Base-by-base conservation (phyloP, 2,113 vertebrate genomes). In the Pseudorasbora parva region DNA sequence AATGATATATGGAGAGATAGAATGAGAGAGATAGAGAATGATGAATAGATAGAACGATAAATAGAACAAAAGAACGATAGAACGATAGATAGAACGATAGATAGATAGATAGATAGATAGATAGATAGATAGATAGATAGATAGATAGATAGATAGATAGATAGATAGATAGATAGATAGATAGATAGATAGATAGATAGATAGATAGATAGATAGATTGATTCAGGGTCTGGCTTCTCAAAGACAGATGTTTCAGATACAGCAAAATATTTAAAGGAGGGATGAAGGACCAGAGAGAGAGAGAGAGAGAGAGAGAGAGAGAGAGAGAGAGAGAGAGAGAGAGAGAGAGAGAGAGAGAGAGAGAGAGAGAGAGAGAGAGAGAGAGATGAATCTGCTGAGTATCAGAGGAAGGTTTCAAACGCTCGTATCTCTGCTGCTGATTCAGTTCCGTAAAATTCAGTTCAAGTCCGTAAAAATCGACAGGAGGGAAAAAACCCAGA, bases 401-500 rank as follows among this genome's bases (percentile, higher is more conserved):
- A 5, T 72, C 41, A 7, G 37, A 45, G 37, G 37, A 43, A 11
- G 37, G 21, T 71, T 71, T 71, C 7, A 19, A 37, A 4, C 64
- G 0, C 66, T 69, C 66, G 66, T n/a, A n/a, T n/a, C 10, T 11
- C 5, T 45, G 68, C 41, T 23, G 37, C 41, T 45, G 68, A 72
- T 72, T 72, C 68, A 72, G 68, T 14, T 45, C 21, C n/a, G 5
- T 45, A 72, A 81, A 62, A 68, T n/a, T n/a, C n/a, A 72, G 68
- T 14, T 45, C 41, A 41, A 72, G n/a, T 45, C 21, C n/a, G 5
- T 45, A 72, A 81, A 62, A 68, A 62, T 75, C 66, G 49, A 71
- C 60, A 71, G 66, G 43, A 81, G 79, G 79, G 64, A 81, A 68
- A 68, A 76, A 71, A 8, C 43, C 69, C n/a, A 47, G 69, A 72